A percentile compares a stretch with the other conserved stretches of the same genome.
These are phyloP conservation scores for Patella caerulea DNA, from an alignment of 2,888 invertebrate species.

Conservation along the genomic window DNA sequence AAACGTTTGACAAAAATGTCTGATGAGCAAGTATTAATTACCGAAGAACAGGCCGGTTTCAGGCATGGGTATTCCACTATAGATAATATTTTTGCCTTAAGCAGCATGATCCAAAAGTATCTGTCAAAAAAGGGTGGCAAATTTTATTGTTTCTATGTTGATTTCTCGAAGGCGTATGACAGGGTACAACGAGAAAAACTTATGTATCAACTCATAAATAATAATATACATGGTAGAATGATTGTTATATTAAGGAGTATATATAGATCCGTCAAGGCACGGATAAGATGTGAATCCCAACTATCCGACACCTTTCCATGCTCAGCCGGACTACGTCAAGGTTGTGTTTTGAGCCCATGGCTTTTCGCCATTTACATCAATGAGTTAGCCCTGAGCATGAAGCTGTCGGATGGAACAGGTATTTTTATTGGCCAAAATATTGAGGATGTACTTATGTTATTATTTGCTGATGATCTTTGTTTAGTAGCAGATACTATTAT, in stretches of 20 bases:
- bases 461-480: background rate
- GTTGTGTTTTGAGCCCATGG: slow-evolving; percentile 2
- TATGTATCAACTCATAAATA: background rate
- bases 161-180: slow-evolving; percentile 1
- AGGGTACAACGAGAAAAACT: background rate
- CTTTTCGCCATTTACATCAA: slow-evolving; percentile 6
- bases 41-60: slow-evolving; percentile 4
- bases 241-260: background rate
- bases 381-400: background rate
- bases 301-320: background rate
- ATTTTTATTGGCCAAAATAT: background rate
- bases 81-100: background rate
- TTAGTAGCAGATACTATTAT: background rate
- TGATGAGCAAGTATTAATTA: background rate
- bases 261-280: background rate
- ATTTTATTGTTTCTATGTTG: slow-evolving; percentile 1
- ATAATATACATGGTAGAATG: slow-evolving; percentile 6
- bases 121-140: slow-evolving; percentile 1
- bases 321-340: background rate
- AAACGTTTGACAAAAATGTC: background rate
- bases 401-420: background rate
- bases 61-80: slow-evolving; percentile 1
- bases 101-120: background rate
- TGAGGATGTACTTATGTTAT: background rate
- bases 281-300: background rate